Conservation (phyloP, 2,797 vertebrate species). For the Molothrus ater region DNA sequence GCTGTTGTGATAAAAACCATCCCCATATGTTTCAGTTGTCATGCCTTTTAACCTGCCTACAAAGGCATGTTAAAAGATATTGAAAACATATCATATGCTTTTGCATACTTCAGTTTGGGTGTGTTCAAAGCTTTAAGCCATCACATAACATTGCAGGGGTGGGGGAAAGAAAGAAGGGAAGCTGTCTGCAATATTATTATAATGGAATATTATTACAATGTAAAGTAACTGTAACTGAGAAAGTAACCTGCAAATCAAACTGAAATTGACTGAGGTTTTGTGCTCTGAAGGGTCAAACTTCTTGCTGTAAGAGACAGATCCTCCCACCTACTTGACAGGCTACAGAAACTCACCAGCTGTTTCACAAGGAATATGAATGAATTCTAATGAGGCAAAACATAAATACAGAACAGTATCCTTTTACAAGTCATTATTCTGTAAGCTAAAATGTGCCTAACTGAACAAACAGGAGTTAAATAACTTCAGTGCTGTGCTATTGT, state of each 20-base stretch:
- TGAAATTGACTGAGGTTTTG: neutral
- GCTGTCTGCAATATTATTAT: neutral
- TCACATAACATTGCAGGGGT: neutral
- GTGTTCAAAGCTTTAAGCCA: neutral
- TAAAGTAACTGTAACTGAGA: neutral
- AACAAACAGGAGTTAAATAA: neutral
- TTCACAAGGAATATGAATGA: neutral
- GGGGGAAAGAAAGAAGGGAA: neutral
- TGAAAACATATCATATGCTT: neutral
- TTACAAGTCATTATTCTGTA: neutral
- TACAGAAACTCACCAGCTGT: neutral
- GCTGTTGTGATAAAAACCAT: neutral
- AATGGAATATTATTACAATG: neutral
- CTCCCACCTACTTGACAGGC: neutral
- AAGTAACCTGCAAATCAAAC: neutral
- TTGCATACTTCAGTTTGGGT: neutral
- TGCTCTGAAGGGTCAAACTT: neutral
- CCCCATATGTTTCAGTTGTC: neutral
- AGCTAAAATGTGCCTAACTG: neutral
- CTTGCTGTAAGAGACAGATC: neutral
- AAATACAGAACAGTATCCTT: neutral
- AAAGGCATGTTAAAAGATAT: neutral
- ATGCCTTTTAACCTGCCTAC: neutral
- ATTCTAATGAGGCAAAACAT: neutral
- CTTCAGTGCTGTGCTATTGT: neutral